Base-by-base conservation (phyloP, 2,797 vertebrate species). In the Thunnus albacares region DNA sequence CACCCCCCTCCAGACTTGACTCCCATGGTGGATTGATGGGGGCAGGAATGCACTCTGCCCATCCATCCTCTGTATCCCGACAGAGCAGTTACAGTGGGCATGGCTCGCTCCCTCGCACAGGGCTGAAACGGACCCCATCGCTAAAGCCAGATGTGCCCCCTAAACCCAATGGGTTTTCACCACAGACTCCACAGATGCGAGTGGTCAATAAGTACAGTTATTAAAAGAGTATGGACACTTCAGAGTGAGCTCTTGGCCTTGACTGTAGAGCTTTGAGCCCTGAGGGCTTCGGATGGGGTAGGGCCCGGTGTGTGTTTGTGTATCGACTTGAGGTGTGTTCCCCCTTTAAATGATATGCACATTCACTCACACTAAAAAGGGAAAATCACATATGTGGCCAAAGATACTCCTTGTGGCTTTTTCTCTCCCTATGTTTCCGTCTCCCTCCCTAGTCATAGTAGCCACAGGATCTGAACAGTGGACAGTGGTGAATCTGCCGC, bases 71-170 rank as follows among this genome's bases (percentile, higher is more conserved):
- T 51, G 90, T 97, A 85, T 97, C 98, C 62, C 94, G 97, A 92
- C 98, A 99, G 92, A 97, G 97, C 95, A 98, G 97, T 92, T 99
- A 98, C 91, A 97, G 96, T 30, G 97, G 97, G 88, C 97, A 97
- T 0, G 97, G 97, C 85, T 99, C 98, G 53, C 97, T 99, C 80
- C 98, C 98, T 83, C 97, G 97, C 83, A 97, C 97, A 67, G 97
- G 97, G 78, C 83, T 99, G 89, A 99, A 99, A 97, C 95, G 98
- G 96, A 98, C 97, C 91, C 96, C 97, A 75, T 99, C 98, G 75
- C 92, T 99, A 96, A 99, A 98, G 94, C 98, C 98, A 0, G 98
- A 99, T 0, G 97, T 99, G 94, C 98, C 98, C 89, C 98, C 98
- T 88, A 99, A 99, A 96, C 98, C 98, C 84, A 98, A 95, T 80